Base-by-base conservation (phyloP, 2,888 invertebrate genomes). In the Linnaemya vulpina region DNA sequence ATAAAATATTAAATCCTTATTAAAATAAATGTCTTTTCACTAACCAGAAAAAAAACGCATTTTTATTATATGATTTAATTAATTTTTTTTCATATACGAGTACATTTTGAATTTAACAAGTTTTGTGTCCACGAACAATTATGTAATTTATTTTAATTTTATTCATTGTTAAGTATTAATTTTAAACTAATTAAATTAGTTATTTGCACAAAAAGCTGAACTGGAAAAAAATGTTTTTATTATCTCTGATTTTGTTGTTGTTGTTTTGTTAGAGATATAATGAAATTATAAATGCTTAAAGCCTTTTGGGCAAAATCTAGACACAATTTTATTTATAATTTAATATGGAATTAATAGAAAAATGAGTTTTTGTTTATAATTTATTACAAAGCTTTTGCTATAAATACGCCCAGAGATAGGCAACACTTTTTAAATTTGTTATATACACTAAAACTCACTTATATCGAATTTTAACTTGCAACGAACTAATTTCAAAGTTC, bases 101-200 rank as follows among this genome's bases (percentile, higher is more conserved):
- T 8, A 22, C 53, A 22, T 20, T 63, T 58, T 17, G 51, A 70
- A 67, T 60, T 35, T 9, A 55, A 17, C 25, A 22, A 55, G 43
- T 40, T 35, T 51, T 74, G 11, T 84, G 43, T 17, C 38, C 35
- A 51, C 68, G 58, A 81, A 55, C 71, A 83, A 74, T 77, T 78
- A 81, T 53, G 46, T 75, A 79, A 84, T 84, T 86, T 84, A 81
- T 86, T 81, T 73, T 81, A 83, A 86, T 81, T 70, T 75, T 76
- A 86, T 86, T 86, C 86, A 86, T 86, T 78, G 86, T 84, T 86
- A 86, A 86, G 83, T 86, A 78, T 81, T 78, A 83, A 86, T 84
- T 81, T 84, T 51, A 85, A 82, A 82, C 85, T 82, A 85, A 85
- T 85, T 79, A 82, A 82, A 82, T 79, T 82, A 85, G 63, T 71